These are phyloP conservation scores for Strix uralensis DNA, from an alignment of 2,113 vertebrate genomes.

Conservation along the genomic window DNA sequence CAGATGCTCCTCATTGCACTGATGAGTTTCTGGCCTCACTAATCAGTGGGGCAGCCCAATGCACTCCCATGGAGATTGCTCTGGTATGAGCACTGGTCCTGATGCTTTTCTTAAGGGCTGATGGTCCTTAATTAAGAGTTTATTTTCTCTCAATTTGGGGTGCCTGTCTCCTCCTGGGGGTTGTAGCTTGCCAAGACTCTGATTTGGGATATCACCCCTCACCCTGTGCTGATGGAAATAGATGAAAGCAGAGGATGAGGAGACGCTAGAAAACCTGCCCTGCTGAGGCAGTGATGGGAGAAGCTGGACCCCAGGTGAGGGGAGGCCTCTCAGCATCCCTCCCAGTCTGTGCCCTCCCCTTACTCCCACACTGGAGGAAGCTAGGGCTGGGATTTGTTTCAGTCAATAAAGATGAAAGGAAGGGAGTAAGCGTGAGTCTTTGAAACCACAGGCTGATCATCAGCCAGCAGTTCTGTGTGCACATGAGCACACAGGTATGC, in stretches of 20 bases:
- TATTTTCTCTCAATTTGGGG: neutral
- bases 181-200: neutral
- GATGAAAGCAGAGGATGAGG: neutral
- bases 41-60: neutral
- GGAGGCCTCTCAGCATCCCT: neutral
- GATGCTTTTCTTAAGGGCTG: no score
- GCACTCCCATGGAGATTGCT: fast-evolving
- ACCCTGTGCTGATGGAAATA: neutral
- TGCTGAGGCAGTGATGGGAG: neutral
- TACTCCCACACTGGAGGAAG: neutral
- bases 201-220: neutral
- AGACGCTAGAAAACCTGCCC: neutral
- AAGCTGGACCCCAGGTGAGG: neutral
- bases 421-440: neutral
- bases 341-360: neutral
- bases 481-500: fast-evolving
- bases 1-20: neutral
- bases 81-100: neutral
- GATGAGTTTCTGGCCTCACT: neutral
- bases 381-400: neutral
- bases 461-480: neutral
- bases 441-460: neutral
- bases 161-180: neutral
- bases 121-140: fast-evolving
- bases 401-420: neutral